Evolutionary conservation across 2,113 vertebrate genomes (phyloP).

Genomic region (Pitta sordida): DNA sequence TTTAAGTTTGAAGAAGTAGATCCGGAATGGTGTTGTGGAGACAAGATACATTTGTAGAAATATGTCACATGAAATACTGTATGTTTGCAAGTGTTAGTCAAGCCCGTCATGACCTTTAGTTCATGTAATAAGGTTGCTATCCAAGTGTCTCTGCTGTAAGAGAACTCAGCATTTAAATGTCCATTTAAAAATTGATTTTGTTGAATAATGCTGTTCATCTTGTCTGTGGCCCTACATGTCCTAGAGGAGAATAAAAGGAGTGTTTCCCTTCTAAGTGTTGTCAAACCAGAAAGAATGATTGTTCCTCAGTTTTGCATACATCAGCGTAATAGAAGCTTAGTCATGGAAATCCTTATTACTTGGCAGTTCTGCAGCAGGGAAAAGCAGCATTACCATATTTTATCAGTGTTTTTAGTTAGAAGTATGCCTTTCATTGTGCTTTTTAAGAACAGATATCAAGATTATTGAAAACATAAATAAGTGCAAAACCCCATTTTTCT

Average conservation of each 20-base stretch:
- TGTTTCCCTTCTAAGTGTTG: slow-evolving; percentile 60
- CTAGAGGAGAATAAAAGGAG: slow-evolving; percentile 18
- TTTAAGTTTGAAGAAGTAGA: background rate
- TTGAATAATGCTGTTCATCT: background rate
- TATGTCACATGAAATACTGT: background rate
- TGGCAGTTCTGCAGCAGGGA: slow-evolving; percentile 52
- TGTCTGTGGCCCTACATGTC: slow-evolving; percentile 11
- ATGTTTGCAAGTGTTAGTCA: background rate
- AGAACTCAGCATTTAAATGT: slow-evolving; percentile 24
- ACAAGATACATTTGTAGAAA: background rate
- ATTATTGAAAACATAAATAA: slow-evolving; percentile 52
- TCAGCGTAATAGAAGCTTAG: slow-evolving; percentile 69
- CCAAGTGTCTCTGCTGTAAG: slow-evolving; percentile 4
- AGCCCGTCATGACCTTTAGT: background rate
- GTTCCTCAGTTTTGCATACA: slow-evolving; percentile 58
- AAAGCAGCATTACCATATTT: slow-evolving; percentile 54
- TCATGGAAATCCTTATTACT: slow-evolving; percentile 74
- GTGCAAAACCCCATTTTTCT: slow-evolving; percentile 53
- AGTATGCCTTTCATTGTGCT: slow-evolving; percentile 56
- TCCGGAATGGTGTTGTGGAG: background rate
- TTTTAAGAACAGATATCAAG: slow-evolving; percentile 69
- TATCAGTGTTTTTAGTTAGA: slow-evolving; percentile 65
- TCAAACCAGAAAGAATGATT: slow-evolving; percentile 47
- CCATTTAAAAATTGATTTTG: slow-evolving; percentile 33
- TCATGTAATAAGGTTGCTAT: background rate